Evolutionary conservation across 2,888 invertebrate species (phyloP).

Genomic region (Lumbricus terrestris): DNA sequence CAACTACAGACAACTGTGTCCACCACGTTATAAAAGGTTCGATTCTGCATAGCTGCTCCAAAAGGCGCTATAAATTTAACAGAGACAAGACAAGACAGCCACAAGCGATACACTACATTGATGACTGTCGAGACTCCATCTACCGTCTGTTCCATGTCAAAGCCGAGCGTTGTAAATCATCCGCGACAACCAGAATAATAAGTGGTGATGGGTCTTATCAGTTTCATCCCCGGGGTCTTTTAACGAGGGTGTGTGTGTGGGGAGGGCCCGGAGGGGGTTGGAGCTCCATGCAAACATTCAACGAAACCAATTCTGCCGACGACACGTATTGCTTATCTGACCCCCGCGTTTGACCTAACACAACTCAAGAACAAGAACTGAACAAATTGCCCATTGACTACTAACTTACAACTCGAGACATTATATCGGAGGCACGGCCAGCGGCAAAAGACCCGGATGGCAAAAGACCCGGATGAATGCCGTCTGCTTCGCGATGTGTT

Average conservation of each 20-base stretch:
- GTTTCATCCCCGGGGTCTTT: slow-evolving; percentile 3
- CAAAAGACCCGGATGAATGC: too few species aligned
- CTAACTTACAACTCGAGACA: background rate
- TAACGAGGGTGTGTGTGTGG: too few species aligned
- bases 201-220: background rate
- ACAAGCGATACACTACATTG: background rate
- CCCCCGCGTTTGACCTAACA: background rate
- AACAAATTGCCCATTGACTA: background rate
- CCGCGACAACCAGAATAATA: background rate
- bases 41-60: too few species aligned
- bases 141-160: background rate
- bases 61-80: background rate
- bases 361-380: background rate
- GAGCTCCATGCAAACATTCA: too few species aligned
- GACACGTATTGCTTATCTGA: background rate
- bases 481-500: background rate
- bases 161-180: background rate
- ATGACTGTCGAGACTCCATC: background rate
- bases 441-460: background rate
- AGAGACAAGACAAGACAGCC: background rate
- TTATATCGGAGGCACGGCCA: too few species aligned
- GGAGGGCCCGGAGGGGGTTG: too few species aligned
- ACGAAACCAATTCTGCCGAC: background rate
- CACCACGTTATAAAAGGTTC: too few species aligned
- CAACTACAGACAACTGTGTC: too few species aligned